These are phyloP conservation scores for Diplodus puntazzo DNA, from an alignment of 2,797 vertebrate species.

Conservation along the genomic window DNA sequence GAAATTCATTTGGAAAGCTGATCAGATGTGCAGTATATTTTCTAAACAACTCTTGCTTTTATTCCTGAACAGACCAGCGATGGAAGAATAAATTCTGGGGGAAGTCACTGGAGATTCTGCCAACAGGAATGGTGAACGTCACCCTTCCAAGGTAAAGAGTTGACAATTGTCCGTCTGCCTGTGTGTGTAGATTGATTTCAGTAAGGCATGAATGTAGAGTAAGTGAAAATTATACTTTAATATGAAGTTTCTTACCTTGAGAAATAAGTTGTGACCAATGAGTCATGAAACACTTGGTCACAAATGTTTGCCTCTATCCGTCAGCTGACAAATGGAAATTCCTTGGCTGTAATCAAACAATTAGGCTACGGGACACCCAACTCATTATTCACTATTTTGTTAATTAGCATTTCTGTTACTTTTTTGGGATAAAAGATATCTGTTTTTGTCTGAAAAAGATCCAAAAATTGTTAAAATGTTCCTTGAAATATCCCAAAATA, in stretches of 20 bases:
- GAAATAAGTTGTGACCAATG: constrained; percentile 6
- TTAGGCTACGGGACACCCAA: background rate
- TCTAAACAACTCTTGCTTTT: constrained; percentile 9
- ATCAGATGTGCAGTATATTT: background rate
- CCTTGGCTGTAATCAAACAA: too few species aligned
- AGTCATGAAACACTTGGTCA: background rate
- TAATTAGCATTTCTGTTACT: background rate
- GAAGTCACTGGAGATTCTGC: constrained; percentile 95
- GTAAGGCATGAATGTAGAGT: background rate
- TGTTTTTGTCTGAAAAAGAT: background rate
- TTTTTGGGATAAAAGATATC: background rate
- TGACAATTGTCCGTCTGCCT: background rate
- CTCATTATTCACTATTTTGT: background rate
- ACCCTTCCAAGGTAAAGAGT: constrained; percentile 88
- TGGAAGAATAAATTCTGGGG: constrained; percentile 99
- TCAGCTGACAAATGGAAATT: too few species aligned
- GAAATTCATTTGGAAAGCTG: background rate
- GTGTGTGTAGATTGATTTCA: background rate
- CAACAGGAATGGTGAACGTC: constrained; percentile 93
- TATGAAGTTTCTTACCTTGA: too few species aligned
- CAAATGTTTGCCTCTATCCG: too few species aligned
- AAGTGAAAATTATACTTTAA: too few species aligned
- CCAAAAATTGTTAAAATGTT: too few species aligned
- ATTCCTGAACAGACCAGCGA: constrained; percentile 88
- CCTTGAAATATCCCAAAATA: too few species aligned